Evolutionary conservation across 2,888 invertebrate genomes (phyloP), one percentile per base, ranked within the genome.

Genomic region (Mesorhabditis sp.): DNA sequence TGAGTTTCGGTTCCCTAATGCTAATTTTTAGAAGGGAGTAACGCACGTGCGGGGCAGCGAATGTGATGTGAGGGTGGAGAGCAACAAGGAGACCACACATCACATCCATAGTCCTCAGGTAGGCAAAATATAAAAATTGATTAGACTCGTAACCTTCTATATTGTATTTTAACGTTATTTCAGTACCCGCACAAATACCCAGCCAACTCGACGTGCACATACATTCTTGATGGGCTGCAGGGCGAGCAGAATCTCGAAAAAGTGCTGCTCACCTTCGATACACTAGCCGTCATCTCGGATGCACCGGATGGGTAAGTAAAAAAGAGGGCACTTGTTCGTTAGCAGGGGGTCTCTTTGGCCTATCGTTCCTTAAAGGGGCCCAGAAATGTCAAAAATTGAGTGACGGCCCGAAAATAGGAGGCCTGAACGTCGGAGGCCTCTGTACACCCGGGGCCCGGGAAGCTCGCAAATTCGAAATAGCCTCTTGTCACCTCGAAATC

Each of bases 171-270:
- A 15, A 41, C 66, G 71, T 63, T 63, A 41, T 76, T 72, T 15
- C 70, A 84, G 74, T 88, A 86, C 73, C 87, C 87, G 4, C 71
- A 79, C 45, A 76, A 82, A 43, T 87, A 87, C 75, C 88, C 88
- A 4, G 73, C 83, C 42, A 87, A 88, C 75, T 85, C 87, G 13
- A 87, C 86, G 4, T 88, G 88, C 77, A 83, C 84, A 10, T 88
- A 87, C 80, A 83, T 85, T 15, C 72, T 85, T 43, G 86, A 96
- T 88, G 95, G 95, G 84, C 92, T 97, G 91, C 94, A 96, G 89
- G 96, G 97, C 61, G 84, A 84, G 43, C 84, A 84, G 70, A 83
- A 84, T 66, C 67, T 84, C 61, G 84, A 84, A 67, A 84, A 83
- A 69, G 79, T 83, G 13, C 75, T 84, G 13, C 71, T 84, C 5